Base-by-base conservation (phyloP, 2,888 invertebrate genomes). In the Podabrus alpinus region DNA sequence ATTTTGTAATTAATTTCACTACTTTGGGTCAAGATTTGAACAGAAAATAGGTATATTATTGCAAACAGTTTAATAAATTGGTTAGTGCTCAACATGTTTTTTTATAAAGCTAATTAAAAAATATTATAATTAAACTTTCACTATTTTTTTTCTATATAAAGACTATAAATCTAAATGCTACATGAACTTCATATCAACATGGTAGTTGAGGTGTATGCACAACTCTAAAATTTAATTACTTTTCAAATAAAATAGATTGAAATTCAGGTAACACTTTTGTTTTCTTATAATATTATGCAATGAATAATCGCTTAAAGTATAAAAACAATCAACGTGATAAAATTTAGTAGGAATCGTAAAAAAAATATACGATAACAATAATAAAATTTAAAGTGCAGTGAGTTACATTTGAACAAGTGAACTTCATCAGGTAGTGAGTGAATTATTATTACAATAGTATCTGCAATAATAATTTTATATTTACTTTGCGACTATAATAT, bases 51-150 rank as follows among this genome's bases (percentile, higher is more conserved):
- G 15, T 25, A 29, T 59, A 59, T 69, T 75, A 76, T 77, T 77
- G 77, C 77, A 77, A 77, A 77, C 77, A 73, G 68, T 77, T 77
- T 77, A 75, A 77, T 77, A 77, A 77, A 76, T 77, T 69, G 73
- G 77, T 77, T 76, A 77, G 77, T 77, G 77, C 77, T 77, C 72
- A 76, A 77, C 77, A 77, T 75, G 59, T 72, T 76, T 59, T 64
- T 70, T 71, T 69, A 77, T 77, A 76, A 77, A 77, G 77, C 75
- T 74, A 76, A 17, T 66, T 19, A 45, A 72, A 71, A 71, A 74
- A 74, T 77, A 77, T 77, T 72, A 72, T 74, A 25, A 69, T 73
- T 70, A 15, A 70, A 45, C 10, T 74, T 66, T 74, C 70, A 75
- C 74, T 69, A 67, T 29, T 25, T 74, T 73, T 69, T 67, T 21